Conservation (phyloP, 2,888 invertebrate species). For the Aleiodes testaceus region DNA sequence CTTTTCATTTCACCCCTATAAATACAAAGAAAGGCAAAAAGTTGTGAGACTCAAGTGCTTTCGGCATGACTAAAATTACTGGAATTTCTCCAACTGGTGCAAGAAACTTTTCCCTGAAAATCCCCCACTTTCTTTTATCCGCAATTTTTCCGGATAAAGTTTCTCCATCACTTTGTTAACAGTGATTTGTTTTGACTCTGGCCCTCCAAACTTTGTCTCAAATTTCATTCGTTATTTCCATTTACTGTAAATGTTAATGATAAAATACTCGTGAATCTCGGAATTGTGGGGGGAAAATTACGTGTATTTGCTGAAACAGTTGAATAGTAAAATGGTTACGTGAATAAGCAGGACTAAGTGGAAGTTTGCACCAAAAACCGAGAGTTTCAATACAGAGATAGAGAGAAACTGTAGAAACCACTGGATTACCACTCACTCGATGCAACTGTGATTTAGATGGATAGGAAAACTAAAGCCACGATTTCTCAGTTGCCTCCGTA, state of each 20-base stretch:
- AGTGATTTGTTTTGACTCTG: too few species aligned
- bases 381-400: constrained; percentile 3
- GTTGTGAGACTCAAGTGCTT: not conserved
- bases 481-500: not conserved
- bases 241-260: too few species aligned
- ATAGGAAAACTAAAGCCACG: constrained; percentile 8
- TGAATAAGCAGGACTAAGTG: constrained; percentile 1
- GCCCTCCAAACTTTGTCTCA: too few species aligned
- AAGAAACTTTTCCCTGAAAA: not conserved
- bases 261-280: too few species aligned
- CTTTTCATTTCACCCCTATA: too few species aligned
- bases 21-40: too few species aligned
- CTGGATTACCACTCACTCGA: constrained; percentile 25
- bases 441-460: constrained; percentile 5
- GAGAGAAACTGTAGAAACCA: constrained; percentile 8
- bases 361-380: not conserved
- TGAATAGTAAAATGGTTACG: not conserved
- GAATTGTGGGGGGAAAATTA: too few species aligned
- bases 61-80: constrained; percentile 15
- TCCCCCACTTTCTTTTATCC: too few species aligned
- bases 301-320: not conserved
- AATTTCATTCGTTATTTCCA: too few species aligned
- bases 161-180: too few species aligned
- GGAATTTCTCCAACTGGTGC: constrained; percentile 17
- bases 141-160: too few species aligned